These are phyloP conservation scores for Drosophila sp. DNA, from an alignment of 1,140 invertebrate species.

Conservation along the genomic window DNA sequence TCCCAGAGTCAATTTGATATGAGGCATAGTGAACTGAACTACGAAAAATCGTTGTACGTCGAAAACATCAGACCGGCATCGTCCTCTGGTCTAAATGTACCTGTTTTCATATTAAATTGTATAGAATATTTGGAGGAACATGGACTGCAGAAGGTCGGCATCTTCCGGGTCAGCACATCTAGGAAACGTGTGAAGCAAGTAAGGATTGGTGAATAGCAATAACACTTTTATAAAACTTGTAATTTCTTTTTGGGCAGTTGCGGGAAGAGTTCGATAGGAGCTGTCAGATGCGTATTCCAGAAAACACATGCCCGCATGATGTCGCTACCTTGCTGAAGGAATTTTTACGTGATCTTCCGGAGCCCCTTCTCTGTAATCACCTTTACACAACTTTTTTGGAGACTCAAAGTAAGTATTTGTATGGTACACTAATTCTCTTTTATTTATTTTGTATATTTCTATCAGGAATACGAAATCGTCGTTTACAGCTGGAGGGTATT, in stretches of 20 bases:
- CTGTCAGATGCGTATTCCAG: slow-evolving; percentile 89
- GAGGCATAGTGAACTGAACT: slow-evolving; percentile 85
- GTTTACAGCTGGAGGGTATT: slow-evolving; percentile 91
- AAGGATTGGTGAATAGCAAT: slow-evolving; percentile 44
- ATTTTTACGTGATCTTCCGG: slow-evolving; percentile 95
- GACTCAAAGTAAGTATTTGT: slow-evolving; percentile 91
- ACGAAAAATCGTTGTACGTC: slow-evolving; percentile 42
- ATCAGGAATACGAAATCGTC: slow-evolving; percentile 90
- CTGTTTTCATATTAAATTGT: slow-evolving; percentile 90
- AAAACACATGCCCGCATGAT: slow-evolving; percentile 94
- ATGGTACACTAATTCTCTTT: not conserved
- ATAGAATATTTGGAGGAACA: slow-evolving; percentile 91
- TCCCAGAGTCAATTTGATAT: slow-evolving; percentile 81
- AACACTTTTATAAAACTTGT: not conserved
- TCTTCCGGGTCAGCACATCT: slow-evolving; percentile 95
- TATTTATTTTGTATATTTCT: slow-evolving; percentile 1
- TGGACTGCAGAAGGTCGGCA: slow-evolving; percentile 92
- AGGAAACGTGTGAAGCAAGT: slow-evolving; percentile 96
- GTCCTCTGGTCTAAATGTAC: slow-evolving; percentile 84
- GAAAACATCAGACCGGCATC: slow-evolving; percentile 4
- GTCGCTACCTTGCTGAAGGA: slow-evolving; percentile 96
- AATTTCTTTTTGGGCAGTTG: slow-evolving; percentile 85
- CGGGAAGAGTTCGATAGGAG: slow-evolving; percentile 95
- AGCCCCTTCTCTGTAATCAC: slow-evolving; percentile 94
- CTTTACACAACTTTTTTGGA: slow-evolving; percentile 95